A percentile compares a stretch with the other conserved stretches of the same genome.
These are phyloP conservation scores for Pavo muticus DNA, from an alignment of 2,113 vertebrate species.

Conservation along the genomic window DNA sequence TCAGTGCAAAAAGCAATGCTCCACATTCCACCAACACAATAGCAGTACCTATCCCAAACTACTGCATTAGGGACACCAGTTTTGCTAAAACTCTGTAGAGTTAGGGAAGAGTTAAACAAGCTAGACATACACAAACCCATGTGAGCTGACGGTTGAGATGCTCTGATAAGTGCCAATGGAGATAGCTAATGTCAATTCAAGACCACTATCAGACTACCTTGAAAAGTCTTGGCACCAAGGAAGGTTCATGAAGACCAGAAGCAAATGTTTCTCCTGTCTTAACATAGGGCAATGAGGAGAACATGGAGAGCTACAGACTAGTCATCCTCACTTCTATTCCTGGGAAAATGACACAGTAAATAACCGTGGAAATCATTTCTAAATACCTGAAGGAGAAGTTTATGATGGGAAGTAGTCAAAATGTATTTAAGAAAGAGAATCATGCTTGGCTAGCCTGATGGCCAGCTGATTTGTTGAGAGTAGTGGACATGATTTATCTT, in stretches of 20 bases:
- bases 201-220: neutral
- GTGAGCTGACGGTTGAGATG: neutral
- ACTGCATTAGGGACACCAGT: neutral
- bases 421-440: neutral
- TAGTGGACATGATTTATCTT: neutral
- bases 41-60: neutral
- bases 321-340: neutral
- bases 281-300: neutral
- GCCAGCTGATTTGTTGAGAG: neutral
- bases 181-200: neutral
- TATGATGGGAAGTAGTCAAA: neutral
- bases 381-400: neutral
- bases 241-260: neutral
- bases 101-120: neutral
- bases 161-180: neutral
- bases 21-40: neutral
- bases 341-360: neutral
- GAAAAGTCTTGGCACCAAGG: neutral
- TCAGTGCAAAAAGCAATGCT: neutral
- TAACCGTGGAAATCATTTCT: neutral
- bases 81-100: neutral
- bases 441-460: neutral
- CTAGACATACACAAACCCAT: neutral
- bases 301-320: neutral
- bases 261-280: neutral